Evolutionary conservation across 2,113 vertebrate genomes (phyloP).

Genomic region (Brachypteracias leptosomus): DNA sequence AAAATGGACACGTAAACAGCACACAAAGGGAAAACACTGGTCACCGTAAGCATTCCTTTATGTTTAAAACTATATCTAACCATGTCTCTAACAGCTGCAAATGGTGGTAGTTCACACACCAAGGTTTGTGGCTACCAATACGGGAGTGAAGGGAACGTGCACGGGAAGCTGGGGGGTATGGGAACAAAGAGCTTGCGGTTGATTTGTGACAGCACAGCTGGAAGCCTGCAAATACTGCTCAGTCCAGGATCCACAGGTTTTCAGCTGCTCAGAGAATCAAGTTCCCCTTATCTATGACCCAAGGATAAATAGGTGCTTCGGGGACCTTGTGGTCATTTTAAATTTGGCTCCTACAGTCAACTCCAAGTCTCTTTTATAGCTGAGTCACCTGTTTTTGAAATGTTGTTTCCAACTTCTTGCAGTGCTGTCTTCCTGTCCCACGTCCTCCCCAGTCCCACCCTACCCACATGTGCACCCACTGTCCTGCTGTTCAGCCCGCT

Average conservation of each 20-base stretch:
- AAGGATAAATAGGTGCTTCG: background rate
- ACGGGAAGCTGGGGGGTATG: background rate
- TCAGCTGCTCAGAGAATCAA: conserved; percentile 1
- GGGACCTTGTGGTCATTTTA: background rate
- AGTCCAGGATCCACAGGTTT: background rate
- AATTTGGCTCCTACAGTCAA: background rate
- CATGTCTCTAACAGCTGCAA: background rate
- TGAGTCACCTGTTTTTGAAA: conserved; percentile 7
- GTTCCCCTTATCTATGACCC: background rate
- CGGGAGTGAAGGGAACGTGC: background rate
- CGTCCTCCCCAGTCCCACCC: conserved; percentile 23
- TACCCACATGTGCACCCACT: background rate
- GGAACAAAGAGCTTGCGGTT: background rate
- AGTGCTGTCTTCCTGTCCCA: conserved; percentile 31
- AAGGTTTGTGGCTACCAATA: background rate
- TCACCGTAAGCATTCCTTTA: conserved; percentile 40
- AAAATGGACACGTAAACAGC: background rate
- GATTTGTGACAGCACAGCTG: background rate
- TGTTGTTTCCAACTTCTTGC: conserved; percentile 16
- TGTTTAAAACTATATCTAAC: conserved; percentile 13
- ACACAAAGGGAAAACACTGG: background rate
- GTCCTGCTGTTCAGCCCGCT: conserved; percentile 5
- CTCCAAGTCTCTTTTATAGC: background rate
- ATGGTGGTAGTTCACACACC: background rate
- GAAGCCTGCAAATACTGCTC: background rate